phyloP scores from a whole-genome alignment of 1,140 invertebrate species.

The Caerostris extrusa region DNA sequence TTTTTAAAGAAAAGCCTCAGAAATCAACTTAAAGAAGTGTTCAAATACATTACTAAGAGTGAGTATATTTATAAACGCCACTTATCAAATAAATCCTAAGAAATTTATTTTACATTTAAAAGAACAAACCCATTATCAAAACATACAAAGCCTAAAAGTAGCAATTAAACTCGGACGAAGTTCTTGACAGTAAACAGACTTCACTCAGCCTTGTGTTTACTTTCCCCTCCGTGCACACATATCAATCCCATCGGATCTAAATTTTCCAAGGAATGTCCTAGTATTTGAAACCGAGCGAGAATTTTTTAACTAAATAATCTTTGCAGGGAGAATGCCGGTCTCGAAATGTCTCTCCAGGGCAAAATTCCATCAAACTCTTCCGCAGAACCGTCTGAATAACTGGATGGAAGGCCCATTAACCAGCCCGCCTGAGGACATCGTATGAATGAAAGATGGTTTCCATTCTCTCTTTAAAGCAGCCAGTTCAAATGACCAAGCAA shows the following conservation, averaged over 20 bases:
- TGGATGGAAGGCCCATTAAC: conserved; percentile 11
- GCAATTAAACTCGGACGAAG: too few relatives aligned
- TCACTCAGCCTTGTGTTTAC: not conserved
- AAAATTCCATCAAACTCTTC: conserved; percentile 27
- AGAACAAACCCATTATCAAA: too few relatives aligned
- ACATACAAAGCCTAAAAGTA: too few relatives aligned
- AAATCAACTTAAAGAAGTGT: too few relatives aligned
- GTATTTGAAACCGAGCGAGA: not conserved
- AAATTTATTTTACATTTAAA: too few relatives aligned
- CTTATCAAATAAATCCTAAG: too few relatives aligned
- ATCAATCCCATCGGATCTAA: not conserved
- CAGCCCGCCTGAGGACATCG: not conserved
- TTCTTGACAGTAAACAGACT: not conserved
- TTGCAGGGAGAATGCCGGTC: not conserved
- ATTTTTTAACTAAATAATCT: not conserved
- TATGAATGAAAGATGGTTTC: conserved; percentile 24
- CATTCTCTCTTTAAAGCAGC: not conserved
- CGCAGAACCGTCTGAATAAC: not conserved
- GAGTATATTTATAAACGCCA: too few relatives aligned
- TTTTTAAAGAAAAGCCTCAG: too few relatives aligned
- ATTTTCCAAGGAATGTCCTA: not conserved
- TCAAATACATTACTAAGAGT: too few relatives aligned
- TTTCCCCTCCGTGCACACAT: too few relatives aligned
- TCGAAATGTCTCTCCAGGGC: not conserved
- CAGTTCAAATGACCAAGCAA: conserved; percentile 31